Conservation (phyloP, 2,113 vertebrate species). For the Oryzias curvinotus region DNA sequence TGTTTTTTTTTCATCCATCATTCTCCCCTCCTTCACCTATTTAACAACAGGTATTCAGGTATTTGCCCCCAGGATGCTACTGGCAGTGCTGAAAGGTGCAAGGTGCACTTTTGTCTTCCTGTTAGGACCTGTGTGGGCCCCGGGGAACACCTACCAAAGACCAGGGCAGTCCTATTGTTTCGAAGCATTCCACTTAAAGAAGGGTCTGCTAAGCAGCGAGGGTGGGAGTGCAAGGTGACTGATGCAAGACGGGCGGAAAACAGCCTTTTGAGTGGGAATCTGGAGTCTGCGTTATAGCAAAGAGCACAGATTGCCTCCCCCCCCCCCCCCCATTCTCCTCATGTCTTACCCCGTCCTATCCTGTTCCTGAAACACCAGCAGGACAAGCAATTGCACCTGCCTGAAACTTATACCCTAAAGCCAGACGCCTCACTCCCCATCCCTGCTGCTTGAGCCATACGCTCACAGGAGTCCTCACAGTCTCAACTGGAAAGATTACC, state of each 20-base stretch:
- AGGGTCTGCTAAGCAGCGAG: slow-evolving; percentile 37
- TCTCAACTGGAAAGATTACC: slow-evolving; percentile 9
- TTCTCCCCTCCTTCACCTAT: slow-evolving; percentile 23
- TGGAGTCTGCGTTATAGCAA: slow-evolving; percentile 18
- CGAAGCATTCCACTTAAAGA: slow-evolving; percentile 67
- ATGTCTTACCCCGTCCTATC: slow-evolving; percentile 40
- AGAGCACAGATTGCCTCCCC: slow-evolving; percentile 58
- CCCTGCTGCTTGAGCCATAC: slow-evolving; percentile 59
- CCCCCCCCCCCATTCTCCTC: slow-evolving; percentile 16
- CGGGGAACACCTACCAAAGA: slow-evolving; percentile 50
- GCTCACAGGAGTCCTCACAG: slow-evolving; percentile 56
- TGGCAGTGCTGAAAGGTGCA: slow-evolving; percentile 68
- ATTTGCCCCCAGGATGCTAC: slow-evolving; percentile 62
- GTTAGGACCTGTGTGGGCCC: slow-evolving; percentile 74
- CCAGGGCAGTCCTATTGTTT: slow-evolving; percentile 70
- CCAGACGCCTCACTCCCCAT: slow-evolving; percentile 67
- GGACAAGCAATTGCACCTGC: slow-evolving; percentile 74
- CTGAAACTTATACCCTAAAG: slow-evolving; percentile 74
- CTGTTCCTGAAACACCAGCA: slow-evolving; percentile 53
- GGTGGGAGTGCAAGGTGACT: slow-evolving; percentile 17
- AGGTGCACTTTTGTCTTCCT: slow-evolving; percentile 81
- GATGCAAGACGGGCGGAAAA: slow-evolving; percentile 17
- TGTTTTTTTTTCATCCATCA: slow-evolving; percentile 14
- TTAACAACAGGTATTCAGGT: slow-evolving; percentile 74
- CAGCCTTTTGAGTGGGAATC: slow-evolving; percentile 24